Conservation (phyloP, 2,113 vertebrate genomes). For the Psammodynastes pulverulentus region DNA sequence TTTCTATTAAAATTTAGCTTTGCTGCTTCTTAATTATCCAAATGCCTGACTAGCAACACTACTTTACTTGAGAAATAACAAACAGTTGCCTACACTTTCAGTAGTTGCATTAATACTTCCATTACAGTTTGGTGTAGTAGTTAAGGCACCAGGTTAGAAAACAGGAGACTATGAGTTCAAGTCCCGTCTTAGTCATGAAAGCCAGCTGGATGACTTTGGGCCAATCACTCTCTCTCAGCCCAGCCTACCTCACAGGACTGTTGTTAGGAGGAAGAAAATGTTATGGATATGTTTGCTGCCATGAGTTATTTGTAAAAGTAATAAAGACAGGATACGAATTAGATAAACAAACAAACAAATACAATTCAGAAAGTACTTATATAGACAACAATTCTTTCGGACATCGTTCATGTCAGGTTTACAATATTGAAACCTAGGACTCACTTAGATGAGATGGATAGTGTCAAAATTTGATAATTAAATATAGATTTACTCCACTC, state of each 20-base stretch:
- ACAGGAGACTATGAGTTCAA: background rate
- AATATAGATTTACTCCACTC: background rate
- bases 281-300: background rate
- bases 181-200: background rate
- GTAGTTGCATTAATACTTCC: background rate
- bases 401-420: background rate
- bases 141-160: background rate
- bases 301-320: background rate
- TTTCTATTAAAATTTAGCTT: background rate
- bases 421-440: background rate
- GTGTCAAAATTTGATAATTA: background rate
- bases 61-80: background rate
- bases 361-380: background rate
- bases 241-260: background rate
- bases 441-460: background rate
- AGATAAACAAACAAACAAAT: background rate
- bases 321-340: background rate
- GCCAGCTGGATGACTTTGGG: background rate
- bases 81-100: background rate
- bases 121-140: background rate
- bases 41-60: background rate
- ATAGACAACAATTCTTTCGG: background rate
- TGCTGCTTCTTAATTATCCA: background rate
- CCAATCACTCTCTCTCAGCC: background rate
- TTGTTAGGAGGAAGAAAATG: background rate